Base-by-base conservation (phyloP, 2,888 invertebrate genomes). In the Synergus itoensis region DNA sequence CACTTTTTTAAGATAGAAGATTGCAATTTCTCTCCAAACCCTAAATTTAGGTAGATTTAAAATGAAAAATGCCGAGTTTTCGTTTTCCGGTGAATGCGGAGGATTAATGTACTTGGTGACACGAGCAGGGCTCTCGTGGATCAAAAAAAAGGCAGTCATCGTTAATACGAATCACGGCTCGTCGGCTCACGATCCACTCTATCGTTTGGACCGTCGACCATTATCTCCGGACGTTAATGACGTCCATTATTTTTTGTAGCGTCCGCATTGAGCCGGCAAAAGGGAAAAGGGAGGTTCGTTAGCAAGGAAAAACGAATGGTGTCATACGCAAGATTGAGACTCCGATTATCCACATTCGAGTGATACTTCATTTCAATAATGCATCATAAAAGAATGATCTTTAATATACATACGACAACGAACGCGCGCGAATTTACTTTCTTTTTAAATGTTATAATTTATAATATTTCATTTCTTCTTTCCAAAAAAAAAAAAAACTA, bases 181-280 rank as follows among this genome's bases (percentile, higher is more conserved):
- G 75, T 62, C 53, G 78, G 18, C 11, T 65, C 43, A 62, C 64
- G 28, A 57, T 40, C 45, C 73, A 53, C 53, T 73, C 53, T 60
- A 63, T 62, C 77, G 77, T 63, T 77, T 62, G 45, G 48, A 75
- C 69, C 57, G 80, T 79, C 82, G 82, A 83, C 88, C 87, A 88
- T 89, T 89, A 89, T 89, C 87, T 85, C 80, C 83, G 80, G 83
- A 84, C 85, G 84, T 85, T 90, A 90, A 90, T 88, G 89, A 89
- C 86, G 87, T 87, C 88, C 87, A 89, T 87, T 87, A 89, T 88
- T 90, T 90, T 90, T 90, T 89, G 86, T 86, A 79, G 84, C 79
- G 80, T 82, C 84, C 83, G 79, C 78, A 77, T 80, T 69, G 82
- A 60, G 76, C 63, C 81, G 81, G 80, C 77, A 82, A 80, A 80